phyloP scores from a whole-genome alignment of 2,113 vertebrate species.

The Oreotrochilus melanogaster region DNA sequence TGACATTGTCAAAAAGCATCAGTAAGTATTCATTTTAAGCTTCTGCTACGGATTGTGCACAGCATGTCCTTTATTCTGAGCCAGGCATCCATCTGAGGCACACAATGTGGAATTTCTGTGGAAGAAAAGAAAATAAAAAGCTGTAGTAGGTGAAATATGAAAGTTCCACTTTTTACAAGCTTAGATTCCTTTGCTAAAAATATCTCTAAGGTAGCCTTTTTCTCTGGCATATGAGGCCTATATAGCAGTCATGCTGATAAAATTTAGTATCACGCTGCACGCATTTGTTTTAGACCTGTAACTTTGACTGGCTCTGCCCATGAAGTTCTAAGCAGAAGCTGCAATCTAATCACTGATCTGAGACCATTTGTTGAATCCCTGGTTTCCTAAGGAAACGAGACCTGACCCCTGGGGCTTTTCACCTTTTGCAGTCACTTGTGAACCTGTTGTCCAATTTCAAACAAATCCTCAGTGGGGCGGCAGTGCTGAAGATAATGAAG shows the following conservation, averaged over 20 bases:
- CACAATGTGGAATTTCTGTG: constrained; percentile 26
- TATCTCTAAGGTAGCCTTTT: neutral
- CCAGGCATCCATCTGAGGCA: constrained; percentile 45
- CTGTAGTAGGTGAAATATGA: neutral
- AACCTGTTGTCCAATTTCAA: neutral
- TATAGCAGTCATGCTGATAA: neutral
- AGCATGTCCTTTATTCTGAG: neutral
- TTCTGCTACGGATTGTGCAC: neutral
- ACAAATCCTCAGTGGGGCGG: neutral
- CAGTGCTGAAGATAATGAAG: neutral
- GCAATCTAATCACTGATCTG: neutral
- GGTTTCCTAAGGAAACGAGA: constrained; percentile 2
- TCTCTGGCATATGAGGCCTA: neutral
- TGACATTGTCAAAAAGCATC: neutral
- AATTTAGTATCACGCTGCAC: neutral
- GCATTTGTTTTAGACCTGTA: neutral
- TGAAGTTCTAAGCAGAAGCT: neutral
- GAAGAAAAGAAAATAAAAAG: constrained; percentile 22
- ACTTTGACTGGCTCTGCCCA: neutral
- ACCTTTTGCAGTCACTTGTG: neutral
- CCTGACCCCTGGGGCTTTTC: neutral
- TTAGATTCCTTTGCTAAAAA: neutral
- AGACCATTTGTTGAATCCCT: neutral
- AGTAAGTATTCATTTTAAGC: constrained; percentile 52
- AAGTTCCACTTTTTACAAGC: neutral